Evolutionary conservation across 2,113 vertebrate species (phyloP).

Genomic region (Lycaon pictus): DNA sequence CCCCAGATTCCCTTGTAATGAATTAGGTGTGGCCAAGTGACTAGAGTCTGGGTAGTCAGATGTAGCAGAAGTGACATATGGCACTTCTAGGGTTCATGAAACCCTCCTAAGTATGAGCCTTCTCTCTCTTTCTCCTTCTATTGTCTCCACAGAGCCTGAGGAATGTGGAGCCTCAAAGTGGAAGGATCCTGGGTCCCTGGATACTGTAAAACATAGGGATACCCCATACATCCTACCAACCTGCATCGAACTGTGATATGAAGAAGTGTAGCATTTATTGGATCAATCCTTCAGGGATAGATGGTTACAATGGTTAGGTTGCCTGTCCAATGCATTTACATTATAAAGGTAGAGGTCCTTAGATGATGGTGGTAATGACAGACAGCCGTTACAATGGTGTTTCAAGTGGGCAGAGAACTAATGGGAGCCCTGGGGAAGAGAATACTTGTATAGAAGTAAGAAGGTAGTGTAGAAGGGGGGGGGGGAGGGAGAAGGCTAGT

Average conservation of each 20-base stretch:
- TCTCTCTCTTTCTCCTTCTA: background rate
- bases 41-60: background rate
- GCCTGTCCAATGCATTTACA: background rate
- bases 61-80: background rate
- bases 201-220: background rate
- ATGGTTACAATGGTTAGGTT: background rate
- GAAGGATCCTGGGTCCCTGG: background rate
- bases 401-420: background rate
- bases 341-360: background rate
- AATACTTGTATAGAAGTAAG: background rate
- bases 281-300: background rate
- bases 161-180: background rate
- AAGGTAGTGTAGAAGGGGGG: background rate
- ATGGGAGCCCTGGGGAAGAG: background rate
- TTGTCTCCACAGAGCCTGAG: background rate
- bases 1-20: background rate
- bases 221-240: background rate
- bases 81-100: background rate
- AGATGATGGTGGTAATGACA: background rate
- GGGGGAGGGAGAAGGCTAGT: background rate
- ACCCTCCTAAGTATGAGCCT: background rate
- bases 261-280: background rate
- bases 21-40: background rate
- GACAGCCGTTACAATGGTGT: background rate
- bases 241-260: background rate